Percentiles rank a stretch among this genome's conserved stretches.
phyloP scores from a whole-genome alignment of 1,140 invertebrate genomes.

The Bacillus rossius region DNA sequence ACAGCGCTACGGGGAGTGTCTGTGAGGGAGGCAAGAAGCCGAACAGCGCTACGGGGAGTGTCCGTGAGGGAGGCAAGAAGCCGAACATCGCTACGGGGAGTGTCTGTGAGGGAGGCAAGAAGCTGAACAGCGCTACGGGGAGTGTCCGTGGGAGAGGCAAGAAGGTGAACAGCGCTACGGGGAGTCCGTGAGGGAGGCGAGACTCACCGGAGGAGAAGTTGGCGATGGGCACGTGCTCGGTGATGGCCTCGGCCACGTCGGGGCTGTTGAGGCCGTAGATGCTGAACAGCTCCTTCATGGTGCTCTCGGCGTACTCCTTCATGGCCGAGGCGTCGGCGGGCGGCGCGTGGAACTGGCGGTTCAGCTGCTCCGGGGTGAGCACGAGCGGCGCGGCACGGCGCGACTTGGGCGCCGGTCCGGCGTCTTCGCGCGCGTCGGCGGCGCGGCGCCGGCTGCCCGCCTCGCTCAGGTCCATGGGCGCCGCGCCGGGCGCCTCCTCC shows the following conservation, averaged over 20 bases:
- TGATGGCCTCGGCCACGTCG: conserved; percentile 41
- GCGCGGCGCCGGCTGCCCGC: conserved; percentile 1
- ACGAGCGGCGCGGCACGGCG: neutral
- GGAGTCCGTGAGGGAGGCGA: neutral
- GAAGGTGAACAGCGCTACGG: no score
- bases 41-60: no score
- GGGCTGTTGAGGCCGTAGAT: conserved; percentile 47
- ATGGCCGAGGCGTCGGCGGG: conserved; percentile 37
- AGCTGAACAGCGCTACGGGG: no score
- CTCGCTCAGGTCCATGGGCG: conserved; percentile 10
- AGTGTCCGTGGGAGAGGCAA: no score
- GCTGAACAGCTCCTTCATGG: conserved; percentile 53
- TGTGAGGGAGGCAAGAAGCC: no score
- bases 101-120: no score
- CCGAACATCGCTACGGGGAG: no score
- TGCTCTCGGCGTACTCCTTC: conserved; percentile 52
- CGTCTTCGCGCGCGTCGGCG: neutral
- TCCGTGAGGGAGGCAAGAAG: no score
- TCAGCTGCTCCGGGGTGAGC: neutral
- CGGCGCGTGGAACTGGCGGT: conserved; percentile 11
- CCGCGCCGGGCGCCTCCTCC: conserved; percentile 1
- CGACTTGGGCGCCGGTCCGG: neutral
- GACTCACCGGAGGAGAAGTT: conserved; percentile 43
- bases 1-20: no score
- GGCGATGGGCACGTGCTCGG: conserved; percentile 38